Base-by-base conservation (phyloP, 2,888 invertebrate genomes). In the Lasioglossum zephyrum region DNA sequence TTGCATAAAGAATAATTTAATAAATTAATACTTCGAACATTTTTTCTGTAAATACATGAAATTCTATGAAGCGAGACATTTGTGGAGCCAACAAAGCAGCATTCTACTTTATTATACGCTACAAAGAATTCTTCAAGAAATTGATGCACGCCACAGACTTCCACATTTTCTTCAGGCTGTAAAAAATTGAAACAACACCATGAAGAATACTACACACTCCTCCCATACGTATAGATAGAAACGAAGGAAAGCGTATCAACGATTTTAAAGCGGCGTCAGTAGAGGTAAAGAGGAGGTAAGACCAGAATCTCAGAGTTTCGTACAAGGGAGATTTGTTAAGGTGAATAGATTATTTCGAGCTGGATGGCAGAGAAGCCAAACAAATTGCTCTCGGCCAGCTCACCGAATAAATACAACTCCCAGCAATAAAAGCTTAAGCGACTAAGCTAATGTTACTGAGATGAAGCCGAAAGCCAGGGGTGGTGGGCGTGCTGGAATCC, bases 401-500 rank as follows among this genome's bases (percentile, higher is more conserved):
- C 57, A 0, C 0, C 69, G 88, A 87, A 92, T 92, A 91, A 92
- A 93, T 86, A 87, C 79, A 87, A 92, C 87, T 87, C 82, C 77
- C 85, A 84, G 91, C 91, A 93, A 92, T 93, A 93, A 93, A 94
- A 93, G 93, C 91, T 92, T 91, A 92, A 93, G 93, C 92, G 93
- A 92, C 92, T 91, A 82, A 90, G 92, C 93, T 93, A 93, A 94
- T 93, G 94, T 93, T 94, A 94, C 94, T 94, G 93, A 94, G 94
- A 94, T 94, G 93, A 94, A 93, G 91, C 86, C 85, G 86, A 86
- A 84, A 85, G 76, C 78, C 73, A 66, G 86, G 53, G 53, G 22
- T 53, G 63, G 81, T 83, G 91, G 94, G 93, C 89, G 93, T 92
- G 92, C 87, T 92, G 88, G 91, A 90, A 91, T 90, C 88, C 81